Evolutionary conservation across 1,140 invertebrate genomes (phyloP).

Genomic region (Drosophila sp.): DNA sequence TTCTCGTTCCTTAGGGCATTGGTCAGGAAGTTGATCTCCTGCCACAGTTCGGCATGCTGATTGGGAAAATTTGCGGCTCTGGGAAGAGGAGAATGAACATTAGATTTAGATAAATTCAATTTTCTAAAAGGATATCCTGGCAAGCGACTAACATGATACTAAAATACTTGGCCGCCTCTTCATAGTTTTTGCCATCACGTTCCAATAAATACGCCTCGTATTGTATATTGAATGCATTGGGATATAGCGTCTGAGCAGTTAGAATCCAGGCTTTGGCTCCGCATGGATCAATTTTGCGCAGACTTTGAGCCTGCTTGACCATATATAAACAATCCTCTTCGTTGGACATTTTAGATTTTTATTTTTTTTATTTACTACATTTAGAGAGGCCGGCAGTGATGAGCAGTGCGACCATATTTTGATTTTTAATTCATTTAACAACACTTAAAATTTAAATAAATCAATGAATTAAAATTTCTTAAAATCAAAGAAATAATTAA

Average conservation of each 20-base stretch:
- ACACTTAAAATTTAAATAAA: neutral
- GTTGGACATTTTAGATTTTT: conserved; percentile 13
- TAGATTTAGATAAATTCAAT: too few relatives aligned
- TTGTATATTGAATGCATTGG: conserved; percentile 93
- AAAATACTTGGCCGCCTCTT: conserved; percentile 93
- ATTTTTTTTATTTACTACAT: neutral
- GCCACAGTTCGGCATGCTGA: conserved; percentile 87
- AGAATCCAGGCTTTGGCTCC: conserved; percentile 95
- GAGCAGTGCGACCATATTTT: neutral
- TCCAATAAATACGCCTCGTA: conserved; percentile 93
- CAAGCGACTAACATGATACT: conserved; percentile 84
- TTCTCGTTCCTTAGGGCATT: conserved; percentile 87
- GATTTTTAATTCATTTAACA: neutral
- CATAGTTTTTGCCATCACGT: conserved; percentile 90
- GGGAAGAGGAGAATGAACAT: neutral
- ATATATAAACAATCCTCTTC: conserved; percentile 67
- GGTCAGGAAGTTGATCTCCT: conserved; percentile 91
- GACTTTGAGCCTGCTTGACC: conserved; percentile 59
- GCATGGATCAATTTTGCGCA: conserved; percentile 86
- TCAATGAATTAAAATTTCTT: too few relatives aligned
- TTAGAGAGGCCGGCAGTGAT: neutral
- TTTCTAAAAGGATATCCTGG: neutral
- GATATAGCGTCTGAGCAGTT: conserved; percentile 94
- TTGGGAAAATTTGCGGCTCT: conserved; percentile 83
- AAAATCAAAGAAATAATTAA: too few relatives aligned